These are phyloP conservation scores for Metridium senile DNA, from an alignment of 92 coral and sea anemone species.

Conservation along the genomic window DNA sequence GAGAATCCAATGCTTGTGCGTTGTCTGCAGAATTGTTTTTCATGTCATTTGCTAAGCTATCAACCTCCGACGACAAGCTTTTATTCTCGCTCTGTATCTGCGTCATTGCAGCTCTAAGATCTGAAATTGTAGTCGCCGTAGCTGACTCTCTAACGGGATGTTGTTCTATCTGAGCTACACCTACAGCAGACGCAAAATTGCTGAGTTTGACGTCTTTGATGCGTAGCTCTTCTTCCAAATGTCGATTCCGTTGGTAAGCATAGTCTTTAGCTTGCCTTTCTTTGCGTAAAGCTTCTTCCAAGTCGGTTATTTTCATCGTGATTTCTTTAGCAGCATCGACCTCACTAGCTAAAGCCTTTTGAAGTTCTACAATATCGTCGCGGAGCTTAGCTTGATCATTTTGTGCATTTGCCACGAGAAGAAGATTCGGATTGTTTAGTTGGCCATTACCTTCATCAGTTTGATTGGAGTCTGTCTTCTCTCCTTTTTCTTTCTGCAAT, in stretches of 20 bases:
- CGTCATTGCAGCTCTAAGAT: slow-evolving; percentile 19
- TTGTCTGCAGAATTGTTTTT: neutral
- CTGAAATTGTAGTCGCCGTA: slow-evolving; percentile 20
- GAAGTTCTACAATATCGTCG: slow-evolving; percentile 21
- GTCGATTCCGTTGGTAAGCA: slow-evolving; percentile 28
- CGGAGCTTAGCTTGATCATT: neutral
- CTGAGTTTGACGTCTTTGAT: slow-evolving; percentile 27
- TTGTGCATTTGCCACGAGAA: neutral
- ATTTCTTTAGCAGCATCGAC: slow-evolving; percentile 8
- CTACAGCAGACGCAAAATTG: slow-evolving; percentile 31
- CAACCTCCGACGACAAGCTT: slow-evolving; percentile 12
- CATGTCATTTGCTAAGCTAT: slow-evolving; percentile 18
- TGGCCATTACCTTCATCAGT: neutral
- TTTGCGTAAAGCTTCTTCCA: slow-evolving; percentile 30
- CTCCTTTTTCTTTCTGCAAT: slow-evolving; percentile 9
- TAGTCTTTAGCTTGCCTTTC: slow-evolving; percentile 43
- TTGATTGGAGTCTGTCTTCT: neutral
- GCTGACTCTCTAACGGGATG: no score
- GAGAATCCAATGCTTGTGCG: no score
- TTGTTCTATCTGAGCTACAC: neutral
- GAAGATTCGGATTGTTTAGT: neutral
- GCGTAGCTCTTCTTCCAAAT: slow-evolving; percentile 19
- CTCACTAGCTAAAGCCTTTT: slow-evolving; percentile 11
- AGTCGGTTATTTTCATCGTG: slow-evolving; percentile 19
- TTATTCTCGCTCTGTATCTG: slow-evolving; percentile 28